A percentile compares a stretch with the other conserved stretches of the same genome.
phyloP scores from a whole-genome alignment of 2,888 invertebrate genomes.

The Epinotia demarniana region DNA sequence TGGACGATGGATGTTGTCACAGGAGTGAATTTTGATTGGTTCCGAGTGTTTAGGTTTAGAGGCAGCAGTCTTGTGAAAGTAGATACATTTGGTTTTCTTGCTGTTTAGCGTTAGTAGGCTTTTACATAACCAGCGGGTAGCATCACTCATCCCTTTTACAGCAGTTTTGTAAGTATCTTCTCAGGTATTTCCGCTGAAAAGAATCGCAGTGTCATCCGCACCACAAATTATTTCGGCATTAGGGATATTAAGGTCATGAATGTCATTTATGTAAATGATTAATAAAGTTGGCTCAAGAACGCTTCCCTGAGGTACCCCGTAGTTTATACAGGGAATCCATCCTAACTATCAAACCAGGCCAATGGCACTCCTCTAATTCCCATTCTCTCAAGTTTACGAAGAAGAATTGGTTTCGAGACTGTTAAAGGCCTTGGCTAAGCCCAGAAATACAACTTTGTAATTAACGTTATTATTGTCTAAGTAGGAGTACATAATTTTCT shows the following conservation, averaged over 20 bases:
- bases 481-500: no score
- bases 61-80: background rate
- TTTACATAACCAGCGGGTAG: background rate
- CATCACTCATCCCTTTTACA: background rate
- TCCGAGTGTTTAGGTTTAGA: background rate
- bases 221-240: background rate
- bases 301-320: slow-evolving; percentile 1
- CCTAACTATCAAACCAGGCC: background rate
- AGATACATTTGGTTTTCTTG: background rate
- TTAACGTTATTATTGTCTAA: no score
- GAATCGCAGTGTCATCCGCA: background rate
- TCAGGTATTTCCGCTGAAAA: background rate
- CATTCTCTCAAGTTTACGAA: no score
- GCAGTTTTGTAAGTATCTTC: background rate
- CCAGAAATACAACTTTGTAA: background rate
- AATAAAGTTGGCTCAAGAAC: background rate
- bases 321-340: background rate
- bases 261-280: slow-evolving; percentile 2
- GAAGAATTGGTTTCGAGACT: no score
- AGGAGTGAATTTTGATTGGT: no score
- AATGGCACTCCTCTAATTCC: background rate
- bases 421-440: no score
- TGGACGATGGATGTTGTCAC: background rate
- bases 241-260: background rate
- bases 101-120: background rate